Evolutionary conservation across 2,113 vertebrate genomes (phyloP), one percentile per base, ranked within the genome.

Genomic region (Paratilapia polleni): DNA sequence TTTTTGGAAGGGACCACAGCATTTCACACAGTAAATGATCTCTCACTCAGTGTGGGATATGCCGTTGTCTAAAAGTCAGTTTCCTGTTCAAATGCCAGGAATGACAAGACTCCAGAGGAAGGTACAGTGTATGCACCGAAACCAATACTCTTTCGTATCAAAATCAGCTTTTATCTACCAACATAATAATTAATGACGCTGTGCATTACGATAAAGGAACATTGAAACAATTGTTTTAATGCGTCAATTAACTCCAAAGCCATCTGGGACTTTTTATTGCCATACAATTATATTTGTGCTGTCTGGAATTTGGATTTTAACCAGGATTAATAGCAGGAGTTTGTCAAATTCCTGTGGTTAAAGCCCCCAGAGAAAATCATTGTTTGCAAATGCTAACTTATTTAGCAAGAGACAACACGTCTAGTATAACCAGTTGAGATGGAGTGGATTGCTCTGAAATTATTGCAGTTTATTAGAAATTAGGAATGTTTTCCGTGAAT

Each of bases 381-480:
- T 89, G 85, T 93, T 91, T 91, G 86, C 77, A 80, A 89, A 86
- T 76, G 68, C 49, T 85, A 89, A 87, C 89, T 93, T 61, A 88
- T 90, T 68, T 77, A 73, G 81, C 34, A 28, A 83, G 82, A 82
- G 78, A 88, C 88, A 77, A 77, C 47, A 74, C 3, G 56, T 83
- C 77, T 86, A 80, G 57, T 60, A 59, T 70, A 76, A 87, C 74
- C 54, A 31, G 28, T 88, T 82, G 63, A 83, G 78, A 91, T 85
- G 66, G 49, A 87, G 80, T 1, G 28, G 74, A 87, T 89, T 74
- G 78, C 59, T 77, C 77, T 81, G 78, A 78, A 92, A 93, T 93
- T 74, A 91, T 92, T 88, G 77, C 78, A 89, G n/a, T 56, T 79
- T 89, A 92, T 91, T 85, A 89, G 76, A 52, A 92, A 91, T 88